These are phyloP conservation scores for Ophion ellenae DNA, from an alignment of 2,888 invertebrate species.

Conservation along the genomic window DNA sequence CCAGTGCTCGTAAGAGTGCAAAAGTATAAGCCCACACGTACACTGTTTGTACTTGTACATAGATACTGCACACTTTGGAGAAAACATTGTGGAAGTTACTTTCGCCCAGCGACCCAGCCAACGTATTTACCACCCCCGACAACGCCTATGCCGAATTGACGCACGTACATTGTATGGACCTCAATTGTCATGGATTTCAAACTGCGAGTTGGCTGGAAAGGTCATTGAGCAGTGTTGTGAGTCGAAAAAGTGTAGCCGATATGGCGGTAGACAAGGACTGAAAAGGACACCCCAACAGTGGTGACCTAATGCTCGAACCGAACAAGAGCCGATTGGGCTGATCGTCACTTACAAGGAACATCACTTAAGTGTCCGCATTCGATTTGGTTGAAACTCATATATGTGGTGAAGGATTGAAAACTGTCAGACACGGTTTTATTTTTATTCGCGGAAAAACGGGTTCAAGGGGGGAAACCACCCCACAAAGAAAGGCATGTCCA, in stretches of 20 bases:
- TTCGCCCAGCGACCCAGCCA: constrained; percentile 44
- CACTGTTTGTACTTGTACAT: constrained; percentile 20
- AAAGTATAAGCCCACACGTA: constrained; percentile 11
- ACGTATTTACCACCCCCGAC: constrained; percentile 60
- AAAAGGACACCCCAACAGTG: background rate
- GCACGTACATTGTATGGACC: constrained; percentile 11
- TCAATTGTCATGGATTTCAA: constrained; percentile 16
- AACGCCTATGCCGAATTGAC: constrained; percentile 20
- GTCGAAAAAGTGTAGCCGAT: constrained; percentile 8
- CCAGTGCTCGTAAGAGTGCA: constrained; percentile 7
- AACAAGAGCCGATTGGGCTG: no score
- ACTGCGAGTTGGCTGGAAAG: constrained; percentile 15
- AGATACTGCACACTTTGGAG: constrained; percentile 37
- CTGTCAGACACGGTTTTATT: no score
- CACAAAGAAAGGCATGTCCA: no score
- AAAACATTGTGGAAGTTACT: constrained; percentile 53
- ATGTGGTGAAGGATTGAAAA: no score
- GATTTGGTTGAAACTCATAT: no score
- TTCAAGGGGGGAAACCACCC: no score
- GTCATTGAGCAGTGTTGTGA: constrained; percentile 15
- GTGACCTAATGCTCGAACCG: no score
- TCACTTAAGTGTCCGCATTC: no score
- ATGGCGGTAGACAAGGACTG: constrained; percentile 3
- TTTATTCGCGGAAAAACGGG: no score
- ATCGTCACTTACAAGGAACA: no score